Conservation (phyloP, 2,888 invertebrate species). For the Synanthedon tipuliformis region DNA sequence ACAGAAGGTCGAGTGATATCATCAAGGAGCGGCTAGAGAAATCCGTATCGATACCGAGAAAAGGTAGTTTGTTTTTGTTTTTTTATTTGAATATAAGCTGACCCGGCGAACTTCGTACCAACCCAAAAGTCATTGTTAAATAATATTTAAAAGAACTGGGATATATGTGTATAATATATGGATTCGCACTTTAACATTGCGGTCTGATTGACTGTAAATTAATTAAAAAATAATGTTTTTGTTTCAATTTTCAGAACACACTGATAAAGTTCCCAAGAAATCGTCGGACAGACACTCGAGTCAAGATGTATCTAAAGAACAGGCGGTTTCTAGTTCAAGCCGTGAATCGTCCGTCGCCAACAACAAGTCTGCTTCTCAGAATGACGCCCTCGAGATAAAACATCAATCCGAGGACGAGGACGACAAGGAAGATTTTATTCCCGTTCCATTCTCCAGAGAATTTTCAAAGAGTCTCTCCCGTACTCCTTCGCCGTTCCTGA, state of each 20-base stretch:
- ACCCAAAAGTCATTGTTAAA: no score
- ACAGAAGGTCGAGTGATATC: constrained; percentile 54
- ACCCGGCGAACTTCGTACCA: no score
- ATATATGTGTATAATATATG: no score
- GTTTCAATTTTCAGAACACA: constrained; percentile 30
- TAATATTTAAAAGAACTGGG: no score
- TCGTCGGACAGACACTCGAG: constrained; percentile 44
- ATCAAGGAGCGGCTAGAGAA: constrained; percentile 62
- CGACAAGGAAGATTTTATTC: constrained; percentile 49
- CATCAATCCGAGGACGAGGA: constrained; percentile 54
- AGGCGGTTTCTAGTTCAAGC: constrained; percentile 59
- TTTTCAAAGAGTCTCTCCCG: constrained; percentile 84
- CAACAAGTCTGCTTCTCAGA: constrained; percentile 39
- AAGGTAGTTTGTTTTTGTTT: constrained; percentile 25
- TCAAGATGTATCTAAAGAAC: constrained; percentile 39
- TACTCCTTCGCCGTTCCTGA: constrained; percentile 87
- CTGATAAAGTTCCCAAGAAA: constrained; percentile 46
- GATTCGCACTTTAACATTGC: no score
- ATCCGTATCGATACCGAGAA: constrained; percentile 59
- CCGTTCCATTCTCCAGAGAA: constrained; percentile 52
- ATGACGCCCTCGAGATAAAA: constrained; percentile 35
- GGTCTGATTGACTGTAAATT: neutral
- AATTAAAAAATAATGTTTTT: neutral
- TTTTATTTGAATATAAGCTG: neutral
- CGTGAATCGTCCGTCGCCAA: constrained; percentile 56